phyloP scores from a whole-genome alignment of 1,140 invertebrate genomes.

The Amphibalanus amphitrite region DNA sequence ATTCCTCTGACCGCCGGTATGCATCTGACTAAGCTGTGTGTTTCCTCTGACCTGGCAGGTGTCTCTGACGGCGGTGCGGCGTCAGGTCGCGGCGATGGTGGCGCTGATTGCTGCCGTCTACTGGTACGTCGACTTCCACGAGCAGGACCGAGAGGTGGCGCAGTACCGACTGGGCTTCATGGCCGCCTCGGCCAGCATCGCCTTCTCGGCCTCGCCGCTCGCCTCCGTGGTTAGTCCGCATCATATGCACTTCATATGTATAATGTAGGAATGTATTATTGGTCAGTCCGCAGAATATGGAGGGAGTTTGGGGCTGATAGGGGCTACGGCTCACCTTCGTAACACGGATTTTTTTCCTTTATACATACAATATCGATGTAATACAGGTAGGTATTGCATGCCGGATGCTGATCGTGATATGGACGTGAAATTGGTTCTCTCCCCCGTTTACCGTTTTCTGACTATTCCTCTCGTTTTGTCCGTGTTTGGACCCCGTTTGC shows the following conservation, averaged over 20 bases:
- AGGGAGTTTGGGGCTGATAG: background rate
- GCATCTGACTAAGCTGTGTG: no score
- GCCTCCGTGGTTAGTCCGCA: slow-evolving; percentile 39
- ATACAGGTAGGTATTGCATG: no score
- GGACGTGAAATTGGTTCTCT: no score
- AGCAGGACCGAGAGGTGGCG: slow-evolving; percentile 14
- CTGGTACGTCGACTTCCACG: background rate
- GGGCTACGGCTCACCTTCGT: no score
- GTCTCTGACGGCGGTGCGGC: background rate
- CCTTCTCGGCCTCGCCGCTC: slow-evolving; percentile 60
- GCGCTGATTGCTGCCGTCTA: background rate
- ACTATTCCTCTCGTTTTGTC: no score
- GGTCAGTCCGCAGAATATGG: background rate
- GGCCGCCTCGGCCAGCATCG: slow-evolving; percentile 48
- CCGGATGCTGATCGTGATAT: no score
- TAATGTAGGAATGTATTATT: background rate
- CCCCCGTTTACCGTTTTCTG: no score
- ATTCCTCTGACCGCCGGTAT: no score
- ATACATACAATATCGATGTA: no score
- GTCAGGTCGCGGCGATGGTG: background rate
- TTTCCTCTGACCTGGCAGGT: no score
- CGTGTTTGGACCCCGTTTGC: no score
- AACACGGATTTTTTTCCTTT: no score
- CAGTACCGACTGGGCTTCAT: slow-evolving; percentile 35
- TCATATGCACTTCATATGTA: background rate